These are phyloP conservation scores for Acleris holmiana DNA, from an alignment of 2,888 invertebrate genomes.

Conservation along the genomic window DNA sequence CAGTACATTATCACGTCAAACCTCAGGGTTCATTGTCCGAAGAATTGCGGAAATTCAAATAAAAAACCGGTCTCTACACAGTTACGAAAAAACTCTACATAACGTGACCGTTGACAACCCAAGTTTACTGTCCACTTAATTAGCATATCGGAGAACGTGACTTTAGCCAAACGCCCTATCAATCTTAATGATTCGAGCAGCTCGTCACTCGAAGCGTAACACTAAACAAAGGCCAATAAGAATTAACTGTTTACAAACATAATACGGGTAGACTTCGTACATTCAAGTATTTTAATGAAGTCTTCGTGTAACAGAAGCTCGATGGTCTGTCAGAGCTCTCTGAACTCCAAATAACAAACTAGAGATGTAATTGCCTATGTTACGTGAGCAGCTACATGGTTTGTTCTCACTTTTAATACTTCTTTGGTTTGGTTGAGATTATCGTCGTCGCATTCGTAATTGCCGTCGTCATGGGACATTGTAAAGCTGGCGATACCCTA, in stretches of 20 bases:
- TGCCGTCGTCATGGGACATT: no score
- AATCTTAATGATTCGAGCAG: not conserved
- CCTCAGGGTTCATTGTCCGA: no score
- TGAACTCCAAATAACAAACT: not conserved
- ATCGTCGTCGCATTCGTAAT: no score
- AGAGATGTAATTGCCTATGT: no score
- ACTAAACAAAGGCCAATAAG: conserved; percentile 27
- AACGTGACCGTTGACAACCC: conserved; percentile 3
- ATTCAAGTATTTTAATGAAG: not conserved
- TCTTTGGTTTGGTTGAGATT: no score
- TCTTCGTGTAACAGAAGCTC: not conserved
- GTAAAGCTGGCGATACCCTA: no score
- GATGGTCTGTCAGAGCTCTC: not conserved
- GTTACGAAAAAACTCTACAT: not conserved
- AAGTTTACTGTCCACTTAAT: conserved; percentile 8
- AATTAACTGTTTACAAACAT: conserved; percentile 21
- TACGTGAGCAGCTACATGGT: no score
- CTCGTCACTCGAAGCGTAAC: conserved; percentile 1
- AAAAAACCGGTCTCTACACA: not conserved
- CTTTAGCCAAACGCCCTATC: not conserved
- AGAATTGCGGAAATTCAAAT: not conserved
- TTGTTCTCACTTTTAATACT: no score
- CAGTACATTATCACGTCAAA: no score
- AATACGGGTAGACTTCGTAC: conserved; percentile 8
- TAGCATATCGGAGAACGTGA: conserved; percentile 19